phyloP scores from a whole-genome alignment of 2,113 vertebrate species.

The Hippocampus barbouri region DNA sequence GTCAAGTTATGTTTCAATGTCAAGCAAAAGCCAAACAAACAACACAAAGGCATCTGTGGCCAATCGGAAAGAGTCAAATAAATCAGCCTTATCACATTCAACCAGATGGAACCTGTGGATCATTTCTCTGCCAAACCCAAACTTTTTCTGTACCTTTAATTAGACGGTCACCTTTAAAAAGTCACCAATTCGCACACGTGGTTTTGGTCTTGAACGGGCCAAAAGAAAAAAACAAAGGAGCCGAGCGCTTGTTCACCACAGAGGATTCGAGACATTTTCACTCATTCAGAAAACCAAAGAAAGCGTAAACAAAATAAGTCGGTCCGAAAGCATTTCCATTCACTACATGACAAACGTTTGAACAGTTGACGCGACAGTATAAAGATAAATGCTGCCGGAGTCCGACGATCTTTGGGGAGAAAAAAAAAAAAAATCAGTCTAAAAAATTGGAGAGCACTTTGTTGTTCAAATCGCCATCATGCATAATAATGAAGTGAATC shows the following conservation, averaged over 20 bases:
- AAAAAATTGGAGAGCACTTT: no score
- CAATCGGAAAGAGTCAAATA: conserved; percentile 38
- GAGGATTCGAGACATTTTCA: conserved; percentile 17
- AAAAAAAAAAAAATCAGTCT: no score
- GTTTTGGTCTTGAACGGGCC: conserved; percentile 14
- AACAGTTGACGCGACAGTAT: background rate
- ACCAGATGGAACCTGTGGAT: conserved; percentile 41
- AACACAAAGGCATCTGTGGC: conserved; percentile 33
- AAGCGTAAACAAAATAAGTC: background rate
- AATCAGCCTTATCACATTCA: conserved; percentile 45
- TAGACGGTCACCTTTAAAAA: conserved; percentile 47
- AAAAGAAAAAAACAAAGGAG: conserved; percentile 28
- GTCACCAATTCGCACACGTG: conserved; percentile 34
- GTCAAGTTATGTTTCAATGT: conserved; percentile 41
- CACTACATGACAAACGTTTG: background rate
- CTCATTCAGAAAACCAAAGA: background rate
- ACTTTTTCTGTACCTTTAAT: conserved; percentile 45
- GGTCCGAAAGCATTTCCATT: background rate
- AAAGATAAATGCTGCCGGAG: background rate
- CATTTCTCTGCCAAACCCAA: conserved; percentile 31
- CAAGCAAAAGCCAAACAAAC: conserved; percentile 42
- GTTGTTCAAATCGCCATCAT: no score
- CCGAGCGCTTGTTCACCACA: background rate
- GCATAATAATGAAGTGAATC: no score
- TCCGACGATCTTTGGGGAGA: no score